Evolutionary conservation across 2,888 invertebrate species (phyloP).

Genomic region (Polia nebulosa): DNA sequence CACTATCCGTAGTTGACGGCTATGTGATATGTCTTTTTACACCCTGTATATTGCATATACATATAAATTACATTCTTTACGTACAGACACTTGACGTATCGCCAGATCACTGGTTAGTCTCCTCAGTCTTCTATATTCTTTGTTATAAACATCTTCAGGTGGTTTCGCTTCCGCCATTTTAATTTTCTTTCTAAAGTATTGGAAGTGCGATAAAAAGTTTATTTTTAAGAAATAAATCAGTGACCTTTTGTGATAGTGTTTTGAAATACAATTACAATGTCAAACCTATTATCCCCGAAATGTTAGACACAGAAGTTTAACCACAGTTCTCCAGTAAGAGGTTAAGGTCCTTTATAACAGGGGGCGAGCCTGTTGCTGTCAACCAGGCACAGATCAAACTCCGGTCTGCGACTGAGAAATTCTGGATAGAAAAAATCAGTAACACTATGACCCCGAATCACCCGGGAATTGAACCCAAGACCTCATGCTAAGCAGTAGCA

Average conservation of each 20-base stretch:
- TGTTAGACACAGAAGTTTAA: background rate
- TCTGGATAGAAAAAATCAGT: no score
- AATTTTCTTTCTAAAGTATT: slow-evolving; percentile 31
- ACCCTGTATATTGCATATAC: no score
- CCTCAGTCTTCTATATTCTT: slow-evolving; percentile 93
- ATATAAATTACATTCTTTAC: no score
- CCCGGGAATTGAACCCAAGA: background rate
- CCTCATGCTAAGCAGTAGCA: background rate
- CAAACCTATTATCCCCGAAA: background rate
- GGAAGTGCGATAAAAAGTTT: slow-evolving; percentile 20
- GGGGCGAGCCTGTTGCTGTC: background rate
- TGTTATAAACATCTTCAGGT: slow-evolving; percentile 91
- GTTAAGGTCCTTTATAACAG: background rate
- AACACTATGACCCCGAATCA: background rate
- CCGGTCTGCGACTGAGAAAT: background rate
- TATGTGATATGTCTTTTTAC: no score
- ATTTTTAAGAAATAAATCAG: background rate
- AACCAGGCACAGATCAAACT: background rate
- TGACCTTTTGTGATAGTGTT: background rate
- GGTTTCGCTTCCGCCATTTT: slow-evolving; percentile 77
- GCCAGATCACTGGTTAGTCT: slow-evolving; percentile 93
- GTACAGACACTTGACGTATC: slow-evolving; percentile 93
- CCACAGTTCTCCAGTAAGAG: background rate
- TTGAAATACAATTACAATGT: background rate
- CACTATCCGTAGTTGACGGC: no score